Evolutionary conservation across 2,888 invertebrate genomes (phyloP).

Genomic region (Calameuta pallipes): DNA sequence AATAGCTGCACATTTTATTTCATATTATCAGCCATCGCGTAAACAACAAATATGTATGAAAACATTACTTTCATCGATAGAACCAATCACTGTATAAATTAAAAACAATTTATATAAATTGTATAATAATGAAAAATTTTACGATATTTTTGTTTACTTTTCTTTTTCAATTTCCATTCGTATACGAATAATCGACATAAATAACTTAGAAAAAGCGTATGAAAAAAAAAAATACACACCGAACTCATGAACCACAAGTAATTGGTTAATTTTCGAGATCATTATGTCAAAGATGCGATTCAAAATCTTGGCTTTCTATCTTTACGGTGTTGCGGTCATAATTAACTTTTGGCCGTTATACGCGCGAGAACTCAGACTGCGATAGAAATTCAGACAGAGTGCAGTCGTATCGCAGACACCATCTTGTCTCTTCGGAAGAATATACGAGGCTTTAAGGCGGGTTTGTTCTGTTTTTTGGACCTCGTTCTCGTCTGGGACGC

Average conservation of each 20-base stretch:
- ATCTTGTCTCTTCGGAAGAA: constrained; percentile 25
- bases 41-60: not conserved
- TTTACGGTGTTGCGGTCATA: not conserved
- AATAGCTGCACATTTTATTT: not conserved
- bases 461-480: constrained; percentile 35
- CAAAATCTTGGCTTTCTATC: not conserved
- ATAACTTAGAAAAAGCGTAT: not conserved
- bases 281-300: not conserved
- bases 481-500: constrained; percentile 26
- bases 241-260: not conserved
- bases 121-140: not conserved
- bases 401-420: constrained; percentile 9
- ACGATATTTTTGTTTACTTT: not conserved
- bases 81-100: not conserved
- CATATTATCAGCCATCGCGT: not conserved
- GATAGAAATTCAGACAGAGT: not conserved
- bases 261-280: not conserved
- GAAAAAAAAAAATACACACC: not conserved
- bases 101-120: not conserved
- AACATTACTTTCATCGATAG: not conserved
- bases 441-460: constrained; percentile 42
- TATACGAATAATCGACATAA: not conserved
- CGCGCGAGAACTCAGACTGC: not conserved
- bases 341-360: not conserved
- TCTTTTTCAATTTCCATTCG: not conserved